Evolutionary conservation across 2,888 invertebrate genomes (phyloP), one percentile per base, ranked within the genome.

Genomic region (Pandemis heparana): DNA sequence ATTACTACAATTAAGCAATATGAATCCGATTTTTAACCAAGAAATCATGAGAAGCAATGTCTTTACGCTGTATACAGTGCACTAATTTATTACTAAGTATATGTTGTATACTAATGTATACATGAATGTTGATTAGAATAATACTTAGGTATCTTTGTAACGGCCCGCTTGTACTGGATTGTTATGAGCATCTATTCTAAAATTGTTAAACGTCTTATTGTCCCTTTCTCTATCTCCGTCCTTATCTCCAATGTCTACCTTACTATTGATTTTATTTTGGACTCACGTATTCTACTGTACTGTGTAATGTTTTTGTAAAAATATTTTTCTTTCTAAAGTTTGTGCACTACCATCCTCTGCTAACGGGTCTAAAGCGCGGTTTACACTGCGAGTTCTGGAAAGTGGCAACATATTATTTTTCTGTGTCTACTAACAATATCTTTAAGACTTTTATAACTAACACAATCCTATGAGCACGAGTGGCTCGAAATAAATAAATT

Each of bases 31-130:
- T 43, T 53, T 67, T 56, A 18, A 43, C 10, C 46, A n/a, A n/a
- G n/a, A 5, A 65, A 41, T 61, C 62, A 68, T 61, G 56, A 65
- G 67, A 72, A 62, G 68, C 69, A 74, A 74, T 76, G 62, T 71
- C 38, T 59, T n/a, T 71, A 69, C 66, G 74, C 23, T 51, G 53
- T 60, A 59, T 43, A 70, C 69, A 68, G 76, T 76, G 76, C 73
- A 78, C 70, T 68, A 68, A 9, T 61, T 75, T 70, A 68, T 67
- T 63, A 77, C 65, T 75, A 63, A 59, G 74, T 75, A 76, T 73
- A 63, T 59, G 51, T 51, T 64, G 67, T 66, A 59, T 53, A 53
- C 51, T 53, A 18, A 53, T 56, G 56, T 56, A 56, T 56, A 56
- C 23, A 56, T 63, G 71, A 51, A 73, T 46, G 60, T 60, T 23